Base-by-base conservation (phyloP, 1,140 invertebrate genomes). In the Drosophila miranda region DNA sequence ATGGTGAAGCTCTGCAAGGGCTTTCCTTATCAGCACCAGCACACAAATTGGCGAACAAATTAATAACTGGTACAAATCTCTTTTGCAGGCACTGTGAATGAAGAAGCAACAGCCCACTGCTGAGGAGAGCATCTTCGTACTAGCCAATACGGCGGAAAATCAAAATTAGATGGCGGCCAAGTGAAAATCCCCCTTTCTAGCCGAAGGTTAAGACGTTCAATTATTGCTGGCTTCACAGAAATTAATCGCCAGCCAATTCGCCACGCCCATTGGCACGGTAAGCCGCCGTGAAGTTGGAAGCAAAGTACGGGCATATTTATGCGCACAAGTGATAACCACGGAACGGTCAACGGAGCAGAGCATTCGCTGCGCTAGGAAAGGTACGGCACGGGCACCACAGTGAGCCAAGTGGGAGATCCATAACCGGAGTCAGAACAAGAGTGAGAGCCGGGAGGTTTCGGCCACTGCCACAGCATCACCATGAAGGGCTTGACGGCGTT, bases 401-500 rank as follows among this genome's bases (percentile, higher is more conserved):
- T 28, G 50, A 86, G 57, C 46, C 57, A 38, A 38, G 34, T 13
- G 34, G 49, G 42, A 67, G 64, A 46, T 13, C 48, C 41, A 55
- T 46, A 46, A 44, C 44, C 28, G 56, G 50, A 51, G 61, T 46
- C 42, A 34, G 34, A 34, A 34, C 30, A 11, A 30, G 23, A 53
- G 21, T 50, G 1, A 14, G 28, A 43, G 14, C 21, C 55, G 53
- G 38, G 46, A 61, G 46, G 51, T 55, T 42, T 54, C 54, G 61
- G 48, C 38, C n/a, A 81, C 11, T 41, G 57, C n/a, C 48, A 34
- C 59, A 76, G 67, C 76, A 75, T 61, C 79, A 68, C 7, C 52
- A 90, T 90, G 89, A 90, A 89, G 88, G 88, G 88, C 66, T 89
- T 90, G 80, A 80, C 81, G 70, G 73, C 89, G 76, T 75, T 90